Base-by-base conservation (phyloP, 2,113 vertebrate species). In the Heptranchias perlo region DNA sequence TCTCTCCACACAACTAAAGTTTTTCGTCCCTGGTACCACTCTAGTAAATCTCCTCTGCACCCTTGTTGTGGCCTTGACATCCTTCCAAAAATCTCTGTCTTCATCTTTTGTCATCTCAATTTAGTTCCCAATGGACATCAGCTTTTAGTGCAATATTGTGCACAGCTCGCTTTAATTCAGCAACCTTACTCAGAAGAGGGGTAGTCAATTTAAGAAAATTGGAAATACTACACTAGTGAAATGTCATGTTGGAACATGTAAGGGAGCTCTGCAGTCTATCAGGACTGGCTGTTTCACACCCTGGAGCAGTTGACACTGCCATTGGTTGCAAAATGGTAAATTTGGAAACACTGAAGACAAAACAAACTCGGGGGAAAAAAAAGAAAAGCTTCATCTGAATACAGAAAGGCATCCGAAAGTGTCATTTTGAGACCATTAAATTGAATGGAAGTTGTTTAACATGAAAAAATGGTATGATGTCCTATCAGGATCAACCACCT, bases 401-500 rank as follows among this genome's bases (percentile, higher is more conserved):
- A 54, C 49, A 54, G 7, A 58, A 54, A 58, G 52, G 4, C 6
- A 2, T 2, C 21, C 11, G 13, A 14, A 1, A 35, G 31, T 28
- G 25, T 7, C 62, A 93, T 39, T 93, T 93, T 39, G 58, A 62
- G n/a, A 25, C 16, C 1, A 21, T 93, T 93, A 64, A 39, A 2
- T 93, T 93, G 61, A 93, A 93, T 93, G 16, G 89, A 25, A 39
- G n/a, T 14, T 93, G 35, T 93, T 93, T 39, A 91, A 61, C 87
- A 91, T 61, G 8, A 35, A 76, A 76, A 35, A 82, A 39, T 82
- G 31, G 73, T 76, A 28, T 10, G 10, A 54, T 54, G 31, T 54
- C 13, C 13, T 54, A 91, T 92, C 54, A 92, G 87, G 47, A n/a
- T 61, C 11, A 92, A 14, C 31, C 14, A 0, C 89, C 23, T 18